Conservation (phyloP, 2,797 vertebrate species). For the Jordanella pulchra region DNA sequence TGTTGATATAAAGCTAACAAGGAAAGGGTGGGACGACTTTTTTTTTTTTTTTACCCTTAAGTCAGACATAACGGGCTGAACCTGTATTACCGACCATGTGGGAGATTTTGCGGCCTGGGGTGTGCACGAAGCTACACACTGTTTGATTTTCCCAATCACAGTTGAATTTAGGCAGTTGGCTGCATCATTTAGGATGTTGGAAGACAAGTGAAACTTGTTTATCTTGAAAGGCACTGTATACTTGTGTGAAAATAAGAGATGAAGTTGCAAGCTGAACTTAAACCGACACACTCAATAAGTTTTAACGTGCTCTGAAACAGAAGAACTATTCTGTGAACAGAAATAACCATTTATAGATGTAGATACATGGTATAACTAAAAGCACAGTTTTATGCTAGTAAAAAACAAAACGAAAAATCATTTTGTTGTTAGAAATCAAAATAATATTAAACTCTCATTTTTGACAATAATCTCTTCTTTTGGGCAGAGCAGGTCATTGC, state of each 20-base stretch:
- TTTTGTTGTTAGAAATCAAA: not conserved
- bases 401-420: not conserved
- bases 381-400: not conserved
- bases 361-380: not conserved
- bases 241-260: not conserved
- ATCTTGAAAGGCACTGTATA: not conserved
- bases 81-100: constrained; percentile 8
- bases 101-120: not conserved
- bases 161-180: constrained; percentile 1
- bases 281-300: not conserved
- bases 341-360: not conserved
- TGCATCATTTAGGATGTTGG: constrained; percentile 8
- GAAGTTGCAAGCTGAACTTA: not conserved
- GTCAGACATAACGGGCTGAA: constrained; percentile 1
- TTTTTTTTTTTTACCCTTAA: not conserved
- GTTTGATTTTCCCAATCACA: not conserved
- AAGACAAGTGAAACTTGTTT: constrained; percentile 37
- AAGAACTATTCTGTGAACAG: not conserved
- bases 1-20: not conserved
- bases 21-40: constrained; percentile 13
- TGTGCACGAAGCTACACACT: not conserved
- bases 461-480: not conserved
- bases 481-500: not conserved
- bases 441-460: not conserved
- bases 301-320: not conserved